Evolutionary conservation across 2,888 invertebrate species (phyloP).

Genomic region (Stenchaetothrips biformis): DNA sequence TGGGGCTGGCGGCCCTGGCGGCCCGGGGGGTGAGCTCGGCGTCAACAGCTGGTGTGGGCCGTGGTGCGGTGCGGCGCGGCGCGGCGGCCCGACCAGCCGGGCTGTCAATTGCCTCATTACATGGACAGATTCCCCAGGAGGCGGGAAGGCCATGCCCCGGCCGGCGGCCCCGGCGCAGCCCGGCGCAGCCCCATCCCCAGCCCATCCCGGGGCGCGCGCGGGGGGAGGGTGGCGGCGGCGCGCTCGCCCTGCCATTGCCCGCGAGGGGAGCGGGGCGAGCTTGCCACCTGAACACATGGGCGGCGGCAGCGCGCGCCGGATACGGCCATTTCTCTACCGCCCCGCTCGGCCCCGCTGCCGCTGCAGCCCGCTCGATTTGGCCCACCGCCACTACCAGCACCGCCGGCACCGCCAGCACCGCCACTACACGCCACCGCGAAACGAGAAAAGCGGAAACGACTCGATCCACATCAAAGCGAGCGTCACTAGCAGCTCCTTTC

Average conservation of each 20-base stretch:
- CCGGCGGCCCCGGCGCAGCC: not conserved
- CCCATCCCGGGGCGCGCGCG: not conserved
- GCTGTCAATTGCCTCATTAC: slow-evolving; percentile 24
- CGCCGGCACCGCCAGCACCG: not conserved
- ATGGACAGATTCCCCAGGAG: slow-evolving; percentile 24
- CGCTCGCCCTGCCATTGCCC: too few relatives aligned
- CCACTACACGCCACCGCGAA: not conserved
- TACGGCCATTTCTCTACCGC: not conserved
- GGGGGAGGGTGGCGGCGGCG: not conserved
- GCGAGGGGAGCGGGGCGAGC: not conserved
- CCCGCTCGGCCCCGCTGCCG: not conserved
- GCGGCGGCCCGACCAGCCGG: not conserved
- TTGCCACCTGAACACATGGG: slow-evolving; percentile 16
- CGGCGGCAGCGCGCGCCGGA: slow-evolving; percentile 37
- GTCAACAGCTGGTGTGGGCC: slow-evolving; percentile 8
- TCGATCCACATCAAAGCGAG: slow-evolving; percentile 14
- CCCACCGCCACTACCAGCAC: not conserved
- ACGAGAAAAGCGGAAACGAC: not conserved
- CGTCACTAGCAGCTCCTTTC: not conserved
- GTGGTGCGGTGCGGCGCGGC: not conserved
- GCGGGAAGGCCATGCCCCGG: not conserved
- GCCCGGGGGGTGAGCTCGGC: not conserved
- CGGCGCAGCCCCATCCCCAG: not conserved
- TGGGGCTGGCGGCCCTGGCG: not conserved
- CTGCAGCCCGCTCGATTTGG: too few relatives aligned